Conservation (phyloP, 2,888 invertebrate genomes). For the Xanthorhoe designata region DNA sequence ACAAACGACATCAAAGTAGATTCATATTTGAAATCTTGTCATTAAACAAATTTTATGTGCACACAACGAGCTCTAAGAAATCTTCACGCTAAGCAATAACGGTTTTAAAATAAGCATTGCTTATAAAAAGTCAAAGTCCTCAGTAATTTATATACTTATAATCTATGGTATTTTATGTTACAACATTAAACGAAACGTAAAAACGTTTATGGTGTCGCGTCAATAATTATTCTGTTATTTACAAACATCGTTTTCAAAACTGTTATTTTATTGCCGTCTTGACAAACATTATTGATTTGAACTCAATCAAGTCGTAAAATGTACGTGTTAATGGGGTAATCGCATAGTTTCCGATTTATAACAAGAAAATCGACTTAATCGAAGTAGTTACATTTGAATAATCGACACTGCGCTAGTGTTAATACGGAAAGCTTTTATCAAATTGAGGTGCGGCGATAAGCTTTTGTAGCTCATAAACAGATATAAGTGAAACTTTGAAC, state of each 20-base stretch:
- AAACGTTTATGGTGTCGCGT: constrained; percentile 55
- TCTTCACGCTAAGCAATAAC: constrained; percentile 62
- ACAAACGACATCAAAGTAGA: constrained; percentile 39
- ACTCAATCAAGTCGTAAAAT: constrained; percentile 59
- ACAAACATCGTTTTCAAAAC: constrained; percentile 57
- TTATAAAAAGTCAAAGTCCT: constrained; percentile 39
- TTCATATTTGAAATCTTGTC: constrained; percentile 47
- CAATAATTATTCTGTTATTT: constrained; percentile 62
- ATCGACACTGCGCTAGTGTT: constrained; percentile 35
- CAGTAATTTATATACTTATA: constrained; percentile 38
- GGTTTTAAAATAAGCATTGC: constrained; percentile 55
- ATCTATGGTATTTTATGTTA: constrained; percentile 48
- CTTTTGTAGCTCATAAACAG: constrained; percentile 10
- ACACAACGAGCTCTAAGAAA: constrained; percentile 57
- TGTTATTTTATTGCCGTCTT: constrained; percentile 54
- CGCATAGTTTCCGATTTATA: constrained; percentile 50
- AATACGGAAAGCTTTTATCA: constrained; percentile 56
- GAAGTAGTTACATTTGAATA: constrained; percentile 54
- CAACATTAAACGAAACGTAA: constrained; percentile 59
- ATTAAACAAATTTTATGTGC: constrained; percentile 56
- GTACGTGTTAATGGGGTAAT: constrained; percentile 57
- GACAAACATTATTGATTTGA: constrained; percentile 57
- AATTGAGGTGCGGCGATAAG: constrained; percentile 42
- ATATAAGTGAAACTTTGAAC: constrained; percentile 36
- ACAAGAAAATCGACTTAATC: constrained; percentile 48